These are phyloP conservation scores for Hemaris fuciformis DNA, from an alignment of 2,888 invertebrate species.

Conservation along the genomic window DNA sequence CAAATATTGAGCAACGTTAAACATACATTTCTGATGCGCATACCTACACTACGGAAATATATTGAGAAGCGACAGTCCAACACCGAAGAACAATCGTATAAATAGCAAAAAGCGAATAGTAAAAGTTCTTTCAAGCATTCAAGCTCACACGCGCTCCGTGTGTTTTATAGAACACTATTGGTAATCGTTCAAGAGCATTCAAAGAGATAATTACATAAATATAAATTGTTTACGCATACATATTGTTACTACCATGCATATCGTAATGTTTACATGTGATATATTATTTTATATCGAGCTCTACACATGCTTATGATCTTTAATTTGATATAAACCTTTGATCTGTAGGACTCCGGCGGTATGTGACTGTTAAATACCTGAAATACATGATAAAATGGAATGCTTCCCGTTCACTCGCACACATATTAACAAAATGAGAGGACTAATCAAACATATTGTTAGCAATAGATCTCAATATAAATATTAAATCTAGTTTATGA, in stretches of 20 bases:
- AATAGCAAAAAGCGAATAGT: conserved; percentile 50
- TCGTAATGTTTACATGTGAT: conserved; percentile 13
- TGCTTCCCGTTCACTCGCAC: conserved; percentile 55
- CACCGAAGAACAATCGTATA: conserved; percentile 43
- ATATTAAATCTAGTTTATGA: not conserved
- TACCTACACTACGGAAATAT: conserved; percentile 4
- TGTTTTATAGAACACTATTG: not conserved
- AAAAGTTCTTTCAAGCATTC: conserved; percentile 24
- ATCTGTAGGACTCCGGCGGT: conserved; percentile 95
- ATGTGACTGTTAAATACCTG: conserved; percentile 98
- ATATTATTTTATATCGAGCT: conserved; percentile 42
- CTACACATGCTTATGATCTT: conserved; percentile 77
- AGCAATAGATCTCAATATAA: not conserved
- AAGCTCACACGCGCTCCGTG: conserved; percentile 9
- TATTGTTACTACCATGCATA: conserved; percentile 59
- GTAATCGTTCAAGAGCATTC: not conserved
- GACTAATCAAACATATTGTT: conserved; percentile 1
- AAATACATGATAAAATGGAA: conserved; percentile 82
- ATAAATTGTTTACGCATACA: conserved; percentile 26
- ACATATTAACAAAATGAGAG: conserved; percentile 22
- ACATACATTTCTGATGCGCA: not conserved
- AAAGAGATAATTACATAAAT: not conserved
- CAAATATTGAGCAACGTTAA: not conserved
- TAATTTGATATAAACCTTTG: conserved; percentile 90
- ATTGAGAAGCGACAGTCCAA: conserved; percentile 47